phyloP scores from a whole-genome alignment of 2,113 vertebrate species.

The Chunga burmeisteri region DNA sequence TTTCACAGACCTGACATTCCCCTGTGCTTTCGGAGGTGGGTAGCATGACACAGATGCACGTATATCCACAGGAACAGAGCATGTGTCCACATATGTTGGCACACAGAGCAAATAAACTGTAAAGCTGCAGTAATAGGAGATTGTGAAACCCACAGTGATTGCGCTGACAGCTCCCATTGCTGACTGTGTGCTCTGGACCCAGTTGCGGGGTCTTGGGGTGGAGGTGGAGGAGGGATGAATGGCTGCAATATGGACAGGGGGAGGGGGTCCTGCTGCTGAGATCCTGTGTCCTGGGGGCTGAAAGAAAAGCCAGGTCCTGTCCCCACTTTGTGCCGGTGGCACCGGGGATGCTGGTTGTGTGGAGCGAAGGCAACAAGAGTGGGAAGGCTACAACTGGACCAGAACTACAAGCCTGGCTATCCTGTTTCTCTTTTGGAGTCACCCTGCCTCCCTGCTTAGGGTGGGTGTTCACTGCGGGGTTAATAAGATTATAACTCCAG shows the following conservation, averaged over 20 bases:
- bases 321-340: background rate
- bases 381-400: background rate
- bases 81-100: background rate
- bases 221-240: background rate
- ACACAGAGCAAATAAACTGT: background rate
- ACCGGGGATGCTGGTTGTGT: background rate
- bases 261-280: background rate
- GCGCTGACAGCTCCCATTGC: background rate
- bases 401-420: background rate
- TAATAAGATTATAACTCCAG: conserved; percentile 37
- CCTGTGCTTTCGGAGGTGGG: background rate
- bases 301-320: background rate
- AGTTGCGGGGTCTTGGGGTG: background rate
- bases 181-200: background rate
- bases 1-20: background rate
- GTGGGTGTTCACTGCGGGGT: conserved; percentile 7
- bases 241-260: background rate
- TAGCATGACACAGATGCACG: background rate
- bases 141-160: conserved; percentile 42
- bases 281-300: background rate
- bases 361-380: background rate
- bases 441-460: background rate
- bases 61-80: background rate
- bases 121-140: conserved; percentile 2
- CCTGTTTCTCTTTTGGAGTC: background rate